A percentile compares a stretch with the other conserved stretches of the same genome.
Conservation (phyloP, 2,113 vertebrate genomes). For the Panthera tigris region DNA sequence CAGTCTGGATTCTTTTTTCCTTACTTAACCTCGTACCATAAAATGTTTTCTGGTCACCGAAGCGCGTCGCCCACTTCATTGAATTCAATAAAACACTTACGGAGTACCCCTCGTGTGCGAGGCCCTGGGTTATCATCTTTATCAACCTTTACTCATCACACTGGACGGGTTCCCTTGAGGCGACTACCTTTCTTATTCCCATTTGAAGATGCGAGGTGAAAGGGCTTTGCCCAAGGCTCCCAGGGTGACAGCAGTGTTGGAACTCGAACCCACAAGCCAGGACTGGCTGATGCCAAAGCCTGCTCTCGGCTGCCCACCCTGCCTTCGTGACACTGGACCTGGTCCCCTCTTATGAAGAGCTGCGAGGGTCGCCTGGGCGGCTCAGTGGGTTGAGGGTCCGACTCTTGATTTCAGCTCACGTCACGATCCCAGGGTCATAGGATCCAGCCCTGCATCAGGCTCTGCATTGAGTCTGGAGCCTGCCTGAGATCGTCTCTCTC, state of each 20-base stretch:
- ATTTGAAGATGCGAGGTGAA: neutral
- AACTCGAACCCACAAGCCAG: neutral
- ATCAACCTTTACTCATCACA: neutral
- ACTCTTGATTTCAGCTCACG: no score
- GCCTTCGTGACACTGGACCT: no score
- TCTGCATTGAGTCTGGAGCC: no score
- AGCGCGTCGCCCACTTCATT: no score
- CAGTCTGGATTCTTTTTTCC: neutral
- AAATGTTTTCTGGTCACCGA: rapidly evolving
- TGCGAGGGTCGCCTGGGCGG: no score
- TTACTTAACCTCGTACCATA: neutral
- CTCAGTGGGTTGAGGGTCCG: no score
- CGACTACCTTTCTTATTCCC: no score
- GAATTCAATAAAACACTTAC: neutral
- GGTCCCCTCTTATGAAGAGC: neutral
- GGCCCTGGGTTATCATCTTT: no score
- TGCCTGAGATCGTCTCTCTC: no score
- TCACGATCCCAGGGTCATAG: no score
- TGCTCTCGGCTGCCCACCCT: neutral
- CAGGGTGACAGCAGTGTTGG: rapidly evolving
- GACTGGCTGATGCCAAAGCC: neutral
- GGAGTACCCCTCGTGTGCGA: rapidly evolving
- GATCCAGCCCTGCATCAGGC: no score
- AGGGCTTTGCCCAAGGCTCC: neutral
- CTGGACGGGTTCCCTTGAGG: neutral